phyloP scores from a whole-genome alignment of 2,888 invertebrate species.

The Heterodera filipjevi region DNA sequence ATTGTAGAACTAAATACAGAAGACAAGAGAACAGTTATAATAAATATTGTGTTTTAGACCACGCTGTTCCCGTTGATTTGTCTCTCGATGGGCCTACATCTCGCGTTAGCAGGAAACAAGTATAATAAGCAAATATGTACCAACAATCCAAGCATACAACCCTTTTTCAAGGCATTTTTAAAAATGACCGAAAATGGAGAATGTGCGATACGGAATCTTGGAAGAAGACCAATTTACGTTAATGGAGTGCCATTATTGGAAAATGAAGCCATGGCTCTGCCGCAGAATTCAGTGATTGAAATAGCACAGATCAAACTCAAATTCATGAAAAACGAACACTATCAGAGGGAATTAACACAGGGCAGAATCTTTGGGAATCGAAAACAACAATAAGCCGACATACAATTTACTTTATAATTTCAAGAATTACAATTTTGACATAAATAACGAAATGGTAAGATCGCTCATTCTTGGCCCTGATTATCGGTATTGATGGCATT shows the following conservation, averaged over 20 bases:
- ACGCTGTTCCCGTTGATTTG: constrained; percentile 57
- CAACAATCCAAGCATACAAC: too few relatives aligned
- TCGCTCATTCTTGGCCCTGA: constrained; percentile 31
- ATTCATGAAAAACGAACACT: constrained; percentile 41
- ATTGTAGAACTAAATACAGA: too few relatives aligned
- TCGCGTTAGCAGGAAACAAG: constrained; percentile 42
- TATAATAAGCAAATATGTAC: not conserved
- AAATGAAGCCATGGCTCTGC: constrained; percentile 85
- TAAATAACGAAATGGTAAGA: too few relatives aligned
- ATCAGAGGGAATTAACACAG: not conserved
- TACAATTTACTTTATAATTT: too few relatives aligned
- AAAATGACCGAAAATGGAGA: constrained; percentile 76
- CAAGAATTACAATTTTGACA: too few relatives aligned
- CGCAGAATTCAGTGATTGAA: constrained; percentile 91
- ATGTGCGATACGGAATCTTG: constrained; percentile 91
- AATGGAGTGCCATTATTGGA: constrained; percentile 86
- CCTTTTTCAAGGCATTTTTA: constrained; percentile 33
- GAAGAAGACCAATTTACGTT: constrained; percentile 88
- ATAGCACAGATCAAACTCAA: constrained; percentile 49
- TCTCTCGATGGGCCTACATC: constrained; percentile 52
- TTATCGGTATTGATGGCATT: constrained; percentile 40
- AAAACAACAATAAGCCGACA: not conserved
- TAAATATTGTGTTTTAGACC: constrained; percentile 24
- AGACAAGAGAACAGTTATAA: too few relatives aligned
- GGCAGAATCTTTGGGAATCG: not conserved